These are phyloP conservation scores for Chalcosyrphus nemorum DNA, from an alignment of 2,888 invertebrate genomes.

Conservation along the genomic window DNA sequence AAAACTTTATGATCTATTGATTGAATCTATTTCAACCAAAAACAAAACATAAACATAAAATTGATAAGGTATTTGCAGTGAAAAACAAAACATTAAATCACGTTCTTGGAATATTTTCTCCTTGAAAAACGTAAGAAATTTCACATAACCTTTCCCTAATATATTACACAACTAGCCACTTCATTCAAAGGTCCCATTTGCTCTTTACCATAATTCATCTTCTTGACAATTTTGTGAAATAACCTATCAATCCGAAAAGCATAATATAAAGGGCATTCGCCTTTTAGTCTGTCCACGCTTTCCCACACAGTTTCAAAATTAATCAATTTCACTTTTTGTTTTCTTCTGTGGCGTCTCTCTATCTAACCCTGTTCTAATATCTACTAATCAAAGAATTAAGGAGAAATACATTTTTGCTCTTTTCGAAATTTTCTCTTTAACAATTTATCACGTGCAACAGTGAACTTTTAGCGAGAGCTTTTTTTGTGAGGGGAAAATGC, in stretches of 20 bases:
- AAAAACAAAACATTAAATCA: no score
- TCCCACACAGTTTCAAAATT: constrained; percentile 38
- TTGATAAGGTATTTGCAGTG: no score
- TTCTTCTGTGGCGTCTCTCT: constrained; percentile 2
- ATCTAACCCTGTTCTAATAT: constrained; percentile 11
- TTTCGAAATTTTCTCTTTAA: neutral
- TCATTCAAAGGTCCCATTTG: neutral
- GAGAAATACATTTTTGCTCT: constrained; percentile 10
- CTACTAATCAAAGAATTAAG: constrained; percentile 6
- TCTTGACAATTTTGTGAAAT: neutral
- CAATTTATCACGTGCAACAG: neutral
- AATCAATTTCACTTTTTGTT: constrained; percentile 64
- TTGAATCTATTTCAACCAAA: no score
- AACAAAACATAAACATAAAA: no score
- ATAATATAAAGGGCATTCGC: constrained; percentile 58
- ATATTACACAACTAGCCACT: neutral
- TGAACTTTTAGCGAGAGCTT: neutral
- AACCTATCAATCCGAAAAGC: neutral
- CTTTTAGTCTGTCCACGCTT: constrained; percentile 2
- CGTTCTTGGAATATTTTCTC: no score
- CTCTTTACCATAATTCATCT: neutral
- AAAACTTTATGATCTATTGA: no score
- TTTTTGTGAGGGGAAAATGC: neutral
- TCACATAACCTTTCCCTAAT: neutral
- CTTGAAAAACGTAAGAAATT: neutral